These are phyloP conservation scores for Drosophila pegasa DNA, from an alignment of 2,888 invertebrate species.

Conservation along the genomic window DNA sequence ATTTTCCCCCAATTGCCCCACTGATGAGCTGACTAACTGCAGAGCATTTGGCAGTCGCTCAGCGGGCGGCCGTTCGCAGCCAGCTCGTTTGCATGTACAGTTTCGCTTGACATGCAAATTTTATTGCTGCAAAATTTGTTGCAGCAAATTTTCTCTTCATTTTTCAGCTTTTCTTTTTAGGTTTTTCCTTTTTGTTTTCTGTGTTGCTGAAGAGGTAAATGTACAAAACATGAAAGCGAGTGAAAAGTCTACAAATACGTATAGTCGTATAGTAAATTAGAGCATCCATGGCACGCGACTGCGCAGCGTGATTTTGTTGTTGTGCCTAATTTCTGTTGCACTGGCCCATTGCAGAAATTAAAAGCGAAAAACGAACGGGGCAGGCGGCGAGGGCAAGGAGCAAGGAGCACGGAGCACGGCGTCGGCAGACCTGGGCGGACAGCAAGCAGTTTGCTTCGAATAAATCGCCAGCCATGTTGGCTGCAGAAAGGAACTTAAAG, in stretches of 20 bases:
- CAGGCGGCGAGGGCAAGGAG: background rate
- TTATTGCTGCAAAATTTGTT: conserved; percentile 23
- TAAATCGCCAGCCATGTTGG: conserved; percentile 58
- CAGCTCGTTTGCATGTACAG: conserved; percentile 18
- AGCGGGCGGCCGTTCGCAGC: background rate
- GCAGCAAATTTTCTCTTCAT: conserved; percentile 52
- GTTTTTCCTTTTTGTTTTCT: background rate
- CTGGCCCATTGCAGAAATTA: conserved; percentile 23
- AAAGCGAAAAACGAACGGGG: conserved; percentile 12
- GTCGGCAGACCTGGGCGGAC: conserved; percentile 3
- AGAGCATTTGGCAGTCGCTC: conserved; percentile 28
- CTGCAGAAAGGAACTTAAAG: conserved; percentile 68
- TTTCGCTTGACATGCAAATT: conserved; percentile 66
- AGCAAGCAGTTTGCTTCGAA: conserved; percentile 54
- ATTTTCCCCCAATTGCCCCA: too few species aligned
- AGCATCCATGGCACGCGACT: conserved; percentile 62
- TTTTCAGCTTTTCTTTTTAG: background rate
- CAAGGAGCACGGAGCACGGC: background rate
- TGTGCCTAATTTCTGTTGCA: conserved; percentile 43
- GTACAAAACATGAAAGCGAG: conserved; percentile 17
- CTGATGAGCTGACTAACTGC: background rate
- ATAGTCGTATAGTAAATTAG: conserved; percentile 46
- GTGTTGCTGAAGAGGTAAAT: conserved; percentile 9
- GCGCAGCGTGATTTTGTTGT: conserved; percentile 33
- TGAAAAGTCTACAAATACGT: conserved; percentile 16